Percentiles rank a stretch among this genome's conserved stretches.
These are phyloP conservation scores for Choristoneura rosaceana DNA, from an alignment of 2,888 invertebrate genomes.

Conservation along the genomic window DNA sequence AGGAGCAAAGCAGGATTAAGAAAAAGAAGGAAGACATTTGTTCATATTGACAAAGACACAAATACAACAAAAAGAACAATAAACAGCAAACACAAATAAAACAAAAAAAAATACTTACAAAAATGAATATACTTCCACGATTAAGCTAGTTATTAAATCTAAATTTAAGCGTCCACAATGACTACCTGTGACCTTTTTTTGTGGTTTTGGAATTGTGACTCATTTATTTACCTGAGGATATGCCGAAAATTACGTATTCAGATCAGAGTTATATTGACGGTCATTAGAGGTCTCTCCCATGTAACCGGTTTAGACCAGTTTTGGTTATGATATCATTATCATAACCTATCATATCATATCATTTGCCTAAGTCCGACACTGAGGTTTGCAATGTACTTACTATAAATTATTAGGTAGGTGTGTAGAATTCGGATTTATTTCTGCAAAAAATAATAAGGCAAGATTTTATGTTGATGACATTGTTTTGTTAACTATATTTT, in stretches of 20 bases:
- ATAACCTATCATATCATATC: too few species aligned
- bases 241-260: slow-evolving; percentile 10
- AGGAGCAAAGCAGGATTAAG: too few species aligned
- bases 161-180: neutral
- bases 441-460: too few species aligned
- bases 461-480: too few species aligned
- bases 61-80: too few species aligned
- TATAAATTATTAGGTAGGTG: too few species aligned
- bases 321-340: neutral
- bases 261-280: slow-evolving; percentile 8
- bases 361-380: neutral
- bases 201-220: slow-evolving; percentile 22
- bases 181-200: neutral
- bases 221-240: slow-evolving; percentile 22
- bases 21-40: too few species aligned
- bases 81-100: too few species aligned
- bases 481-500: too few species aligned
- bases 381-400: too few species aligned
- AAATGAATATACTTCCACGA: neutral
- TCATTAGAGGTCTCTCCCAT: slow-evolving; percentile 29
- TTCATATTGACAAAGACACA: too few species aligned
- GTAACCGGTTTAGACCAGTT: slow-evolving; percentile 14
- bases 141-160: neutral
- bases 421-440: too few species aligned
- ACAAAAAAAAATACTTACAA: neutral